Conservation (phyloP, 2,797 vertebrate genomes). For the Chelmon rostratus region DNA sequence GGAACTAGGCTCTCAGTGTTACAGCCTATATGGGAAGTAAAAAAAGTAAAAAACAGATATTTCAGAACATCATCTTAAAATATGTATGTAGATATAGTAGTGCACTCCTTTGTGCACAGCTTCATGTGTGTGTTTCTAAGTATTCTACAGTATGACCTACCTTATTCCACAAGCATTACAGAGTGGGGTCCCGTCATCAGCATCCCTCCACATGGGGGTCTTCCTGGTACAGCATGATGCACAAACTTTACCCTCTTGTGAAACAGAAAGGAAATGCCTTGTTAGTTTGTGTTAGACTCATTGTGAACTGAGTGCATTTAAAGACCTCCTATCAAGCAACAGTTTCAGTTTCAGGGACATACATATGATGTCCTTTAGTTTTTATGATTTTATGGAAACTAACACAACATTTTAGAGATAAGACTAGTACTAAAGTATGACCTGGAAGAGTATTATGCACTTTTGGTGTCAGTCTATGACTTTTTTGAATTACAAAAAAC, state of each 20-base stretch:
- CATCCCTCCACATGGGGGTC: constrained; percentile 94
- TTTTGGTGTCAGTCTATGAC: neutral
- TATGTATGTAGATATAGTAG: no score
- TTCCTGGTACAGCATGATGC: constrained; percentile 92
- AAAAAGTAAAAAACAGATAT: neutral
- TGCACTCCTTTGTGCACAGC: no score
- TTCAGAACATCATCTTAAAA: neutral
- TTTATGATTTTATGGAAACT: neutral
- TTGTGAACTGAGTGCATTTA: neutral
- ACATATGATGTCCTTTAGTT: neutral
- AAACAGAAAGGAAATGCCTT: constrained; percentile 10
- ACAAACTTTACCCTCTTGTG: constrained; percentile 86
- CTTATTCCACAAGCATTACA: constrained; percentile 97
- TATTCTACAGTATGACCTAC: constrained; percentile 69
- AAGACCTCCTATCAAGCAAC: neutral
- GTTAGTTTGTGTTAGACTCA: neutral
- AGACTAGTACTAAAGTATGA: no score
- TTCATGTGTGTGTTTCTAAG: neutral
- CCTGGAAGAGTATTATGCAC: neutral
- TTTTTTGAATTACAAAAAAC: neutral
- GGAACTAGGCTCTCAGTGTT: neutral
- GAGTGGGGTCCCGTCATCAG: constrained; percentile 93
- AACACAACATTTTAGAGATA: neutral
- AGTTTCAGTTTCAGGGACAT: no score
- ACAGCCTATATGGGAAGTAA: neutral